These are phyloP conservation scores for Panopea generosa DNA, from an alignment of 2,888 invertebrate species.

Conservation along the genomic window DNA sequence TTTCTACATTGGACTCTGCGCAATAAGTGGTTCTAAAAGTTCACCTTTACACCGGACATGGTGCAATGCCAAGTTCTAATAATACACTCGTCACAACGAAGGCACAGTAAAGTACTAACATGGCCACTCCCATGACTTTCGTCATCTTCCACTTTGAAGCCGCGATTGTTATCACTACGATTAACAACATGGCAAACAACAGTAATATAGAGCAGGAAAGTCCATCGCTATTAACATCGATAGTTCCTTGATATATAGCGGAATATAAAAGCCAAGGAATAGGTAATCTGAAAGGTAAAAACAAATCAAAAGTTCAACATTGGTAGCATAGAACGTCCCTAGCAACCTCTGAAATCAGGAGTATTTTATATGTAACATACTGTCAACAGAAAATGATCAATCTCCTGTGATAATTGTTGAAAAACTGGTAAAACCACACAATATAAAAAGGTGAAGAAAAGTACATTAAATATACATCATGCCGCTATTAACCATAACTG, in stretches of 20 bases:
- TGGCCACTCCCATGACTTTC: constrained; percentile 96
- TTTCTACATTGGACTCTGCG: too few species aligned
- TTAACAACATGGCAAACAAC: constrained; percentile 97
- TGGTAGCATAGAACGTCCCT: too few species aligned
- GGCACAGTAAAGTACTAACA: constrained; percentile 98
- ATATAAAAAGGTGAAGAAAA: too few species aligned
- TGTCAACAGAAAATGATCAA: too few species aligned
- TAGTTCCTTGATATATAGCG: constrained; percentile 89
- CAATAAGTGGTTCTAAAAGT: too few species aligned
- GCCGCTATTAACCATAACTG: too few species aligned
- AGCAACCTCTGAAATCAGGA: too few species aligned
- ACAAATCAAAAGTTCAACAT: too few species aligned
- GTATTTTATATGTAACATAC: too few species aligned
- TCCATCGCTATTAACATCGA: constrained; percentile 96
- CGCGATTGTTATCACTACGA: constrained; percentile 93
- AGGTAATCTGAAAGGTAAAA: constrained; percentile 90
- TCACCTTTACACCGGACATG: constrained; percentile 71
- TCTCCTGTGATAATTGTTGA: too few species aligned
- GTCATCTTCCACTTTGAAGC: constrained; percentile 97
- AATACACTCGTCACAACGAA: constrained; percentile 97
- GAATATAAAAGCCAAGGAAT: constrained; percentile 98
- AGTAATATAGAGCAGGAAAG: constrained; percentile 99
- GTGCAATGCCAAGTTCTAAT: constrained; percentile 89
- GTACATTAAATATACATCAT: too few species aligned
- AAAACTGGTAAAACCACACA: too few species aligned